Evolutionary conservation across 2,797 vertebrate species (phyloP).

Genomic region (Melanotaenia boesemani): DNA sequence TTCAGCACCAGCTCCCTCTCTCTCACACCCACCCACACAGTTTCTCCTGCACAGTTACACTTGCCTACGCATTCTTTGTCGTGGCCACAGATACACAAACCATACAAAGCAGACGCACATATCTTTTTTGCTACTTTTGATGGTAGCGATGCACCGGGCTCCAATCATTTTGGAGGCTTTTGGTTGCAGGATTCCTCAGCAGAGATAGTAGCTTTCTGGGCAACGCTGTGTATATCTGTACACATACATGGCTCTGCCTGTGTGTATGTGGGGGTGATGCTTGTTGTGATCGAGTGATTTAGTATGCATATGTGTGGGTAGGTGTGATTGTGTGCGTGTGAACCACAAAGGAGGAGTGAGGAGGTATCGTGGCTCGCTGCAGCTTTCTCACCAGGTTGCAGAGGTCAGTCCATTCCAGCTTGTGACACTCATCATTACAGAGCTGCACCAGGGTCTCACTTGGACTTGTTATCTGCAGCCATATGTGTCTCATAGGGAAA

Average conservation of each 20-base stretch:
- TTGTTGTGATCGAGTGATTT: conserved; percentile 56
- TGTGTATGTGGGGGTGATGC: conserved; percentile 49
- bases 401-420: conserved; percentile 45
- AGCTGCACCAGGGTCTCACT: conserved; percentile 7
- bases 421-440: conserved; percentile 27
- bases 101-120: conserved; percentile 9
- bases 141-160: conserved; percentile 19
- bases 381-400: conserved; percentile 29
- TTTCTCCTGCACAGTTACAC: conserved; percentile 47
- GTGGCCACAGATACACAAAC: conserved; percentile 39
- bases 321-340: conserved; percentile 44
- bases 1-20: conserved; percentile 55
- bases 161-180: conserved; percentile 57
- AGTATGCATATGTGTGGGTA: conserved; percentile 66
- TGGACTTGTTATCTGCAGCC: conserved; percentile 14
- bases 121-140: conserved; percentile 20
- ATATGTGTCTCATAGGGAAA: not conserved
- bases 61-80: conserved; percentile 55
- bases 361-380: conserved; percentile 25
- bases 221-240: not conserved
- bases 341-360: conserved; percentile 24
- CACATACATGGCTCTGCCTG: not conserved
- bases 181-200: conserved; percentile 16
- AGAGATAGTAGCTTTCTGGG: conserved; percentile 1
- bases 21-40: conserved; percentile 52